phyloP scores from a whole-genome alignment of 2,888 invertebrate genomes.

The Drosophila helvetica region DNA sequence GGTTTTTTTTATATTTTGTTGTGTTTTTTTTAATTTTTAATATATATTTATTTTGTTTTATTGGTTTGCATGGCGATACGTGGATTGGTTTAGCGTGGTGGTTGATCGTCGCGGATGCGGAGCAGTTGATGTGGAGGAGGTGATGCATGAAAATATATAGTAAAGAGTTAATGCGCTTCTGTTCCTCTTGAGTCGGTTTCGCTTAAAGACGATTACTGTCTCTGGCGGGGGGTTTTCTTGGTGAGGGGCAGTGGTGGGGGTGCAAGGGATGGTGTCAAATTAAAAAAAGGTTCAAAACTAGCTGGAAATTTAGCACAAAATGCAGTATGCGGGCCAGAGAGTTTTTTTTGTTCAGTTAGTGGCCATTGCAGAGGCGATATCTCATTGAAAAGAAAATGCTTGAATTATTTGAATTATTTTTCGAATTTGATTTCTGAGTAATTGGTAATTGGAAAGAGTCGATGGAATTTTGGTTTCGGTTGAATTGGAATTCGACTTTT shows the following conservation, averaged over 20 bases:
- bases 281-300: background rate
- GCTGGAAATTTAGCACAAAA: background rate
- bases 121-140: constrained; percentile 47
- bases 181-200: constrained; percentile 73
- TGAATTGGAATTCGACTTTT: background rate
- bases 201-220: no score
- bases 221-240: no score
- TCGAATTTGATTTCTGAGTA: no score
- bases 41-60: constrained; percentile 23
- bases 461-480: no score
- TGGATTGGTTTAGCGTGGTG: constrained; percentile 44
- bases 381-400: no score
- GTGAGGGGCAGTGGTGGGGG: background rate
- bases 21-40: constrained; percentile 26
- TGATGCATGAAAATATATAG: constrained; percentile 60
- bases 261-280: background rate
- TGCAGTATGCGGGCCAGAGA: background rate
- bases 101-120: constrained; percentile 39
- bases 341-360: background rate
- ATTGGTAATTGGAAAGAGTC: no score
- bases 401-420: no score
- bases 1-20: constrained; percentile 13
- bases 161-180: constrained; percentile 38
- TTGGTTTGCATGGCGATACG: constrained; percentile 59
- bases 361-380: background rate